phyloP scores from a whole-genome alignment of 2,888 invertebrate species.

The Eudasyphora cyanicolor region DNA sequence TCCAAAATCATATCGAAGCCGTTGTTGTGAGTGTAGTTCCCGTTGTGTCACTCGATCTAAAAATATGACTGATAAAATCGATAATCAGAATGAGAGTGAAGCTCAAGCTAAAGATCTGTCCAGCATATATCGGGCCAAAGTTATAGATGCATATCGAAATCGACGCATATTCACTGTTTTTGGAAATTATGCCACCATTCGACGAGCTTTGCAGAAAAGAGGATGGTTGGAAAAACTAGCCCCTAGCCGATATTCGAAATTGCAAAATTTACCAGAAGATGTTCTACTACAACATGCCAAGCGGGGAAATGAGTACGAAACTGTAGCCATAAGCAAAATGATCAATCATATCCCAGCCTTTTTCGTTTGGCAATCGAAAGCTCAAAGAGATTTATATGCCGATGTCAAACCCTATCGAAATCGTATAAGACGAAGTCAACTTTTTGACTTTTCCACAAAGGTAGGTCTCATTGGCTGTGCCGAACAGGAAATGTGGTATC shows the following conservation, averaged over 20 bases:
- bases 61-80: not conserved
- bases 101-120: slow-evolving; percentile 70
- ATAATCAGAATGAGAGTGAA: slow-evolving; percentile 32
- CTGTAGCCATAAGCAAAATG: slow-evolving; percentile 82
- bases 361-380: slow-evolving; percentile 85
- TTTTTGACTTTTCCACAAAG: slow-evolving; percentile 81
- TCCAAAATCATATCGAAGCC: not conserved
- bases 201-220: slow-evolving; percentile 82
- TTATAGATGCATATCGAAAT: slow-evolving; percentile 75
- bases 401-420: slow-evolving; percentile 75
- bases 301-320: slow-evolving; percentile 77
- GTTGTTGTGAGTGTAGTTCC: not conserved
- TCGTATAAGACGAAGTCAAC: slow-evolving; percentile 72
- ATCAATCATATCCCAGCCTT: slow-evolving; percentile 84
- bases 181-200: slow-evolving; percentile 74
- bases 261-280: slow-evolving; percentile 75
- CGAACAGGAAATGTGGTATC: slow-evolving; percentile 74
- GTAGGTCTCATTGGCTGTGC: slow-evolving; percentile 79
- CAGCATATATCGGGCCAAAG: slow-evolving; percentile 72
- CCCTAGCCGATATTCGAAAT: slow-evolving; percentile 71
- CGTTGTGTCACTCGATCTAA: not conserved
- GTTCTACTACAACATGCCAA: slow-evolving; percentile 73
- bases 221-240: slow-evolving; percentile 89
- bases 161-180: slow-evolving; percentile 77
- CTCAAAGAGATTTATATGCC: slow-evolving; percentile 70